Percentiles rank a stretch among this genome's conserved stretches.
Evolutionary conservation across 2,888 invertebrate species (phyloP).

Genomic region (Alloplasta piceator): DNA sequence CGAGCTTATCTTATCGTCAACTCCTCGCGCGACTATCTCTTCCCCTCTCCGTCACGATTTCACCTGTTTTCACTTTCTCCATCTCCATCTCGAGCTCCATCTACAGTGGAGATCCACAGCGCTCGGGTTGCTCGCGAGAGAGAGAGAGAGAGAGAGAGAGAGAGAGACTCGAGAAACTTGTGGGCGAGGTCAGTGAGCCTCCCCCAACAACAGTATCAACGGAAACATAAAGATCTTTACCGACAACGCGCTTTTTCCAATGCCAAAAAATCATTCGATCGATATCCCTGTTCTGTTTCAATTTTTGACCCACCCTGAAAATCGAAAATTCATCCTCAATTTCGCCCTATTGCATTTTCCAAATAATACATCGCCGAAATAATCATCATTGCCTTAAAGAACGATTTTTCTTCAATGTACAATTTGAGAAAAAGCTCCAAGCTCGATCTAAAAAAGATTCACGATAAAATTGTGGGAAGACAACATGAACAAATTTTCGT

Average conservation of each 20-base stretch:
- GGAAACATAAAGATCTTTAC: slow-evolving; percentile 30
- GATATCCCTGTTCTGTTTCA: neutral
- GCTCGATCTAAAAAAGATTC: too few relatives aligned
- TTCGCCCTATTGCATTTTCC: too few relatives aligned
- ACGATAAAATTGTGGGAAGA: too few relatives aligned
- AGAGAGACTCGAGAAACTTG: slow-evolving; percentile 55
- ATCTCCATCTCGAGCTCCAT: slow-evolving; percentile 26
- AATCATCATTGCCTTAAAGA: too few relatives aligned
- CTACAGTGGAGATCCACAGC: slow-evolving; percentile 31
- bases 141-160: slow-evolving; percentile 29
- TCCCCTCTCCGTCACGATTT: slow-evolving; percentile 62
- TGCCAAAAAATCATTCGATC: slow-evolving; percentile 44
- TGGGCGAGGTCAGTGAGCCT: slow-evolving; percentile 68
- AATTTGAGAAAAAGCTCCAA: too few relatives aligned
- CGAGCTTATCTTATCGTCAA: slow-evolving; percentile 12
- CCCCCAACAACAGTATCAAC: slow-evolving; percentile 51
- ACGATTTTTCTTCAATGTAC: too few relatives aligned
- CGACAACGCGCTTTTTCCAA: slow-evolving; percentile 19
- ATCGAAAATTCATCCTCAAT: too few relatives aligned
- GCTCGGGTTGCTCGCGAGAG: slow-evolving; percentile 8
- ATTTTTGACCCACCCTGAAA: neutral
- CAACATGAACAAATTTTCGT: too few relatives aligned
- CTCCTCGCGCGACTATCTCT: neutral
- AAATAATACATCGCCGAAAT: too few relatives aligned
- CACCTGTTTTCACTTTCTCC: slow-evolving; percentile 68